phyloP scores from a whole-genome alignment of 2,888 invertebrate genomes.

The Calephelis perditalis region DNA sequence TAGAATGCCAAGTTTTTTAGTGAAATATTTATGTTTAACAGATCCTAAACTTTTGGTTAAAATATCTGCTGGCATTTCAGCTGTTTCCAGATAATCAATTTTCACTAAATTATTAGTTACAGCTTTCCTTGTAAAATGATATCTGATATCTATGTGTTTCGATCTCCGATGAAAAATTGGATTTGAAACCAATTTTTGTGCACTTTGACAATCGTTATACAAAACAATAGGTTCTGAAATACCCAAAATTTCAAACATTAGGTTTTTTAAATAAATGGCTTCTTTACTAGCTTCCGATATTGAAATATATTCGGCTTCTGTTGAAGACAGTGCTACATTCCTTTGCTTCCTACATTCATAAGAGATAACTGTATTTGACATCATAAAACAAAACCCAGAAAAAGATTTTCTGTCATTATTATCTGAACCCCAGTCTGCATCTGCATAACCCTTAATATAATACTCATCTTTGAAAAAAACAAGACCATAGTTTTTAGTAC shows the following conservation, averaged over 20 bases:
- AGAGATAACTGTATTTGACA: conserved; percentile 31
- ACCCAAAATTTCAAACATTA: conserved; percentile 17
- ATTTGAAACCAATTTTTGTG: background rate
- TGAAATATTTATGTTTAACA: conserved; percentile 20
- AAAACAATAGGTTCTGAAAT: background rate
- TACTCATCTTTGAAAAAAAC: conserved; percentile 9
- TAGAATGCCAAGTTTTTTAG: conserved; percentile 14
- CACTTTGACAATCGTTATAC: background rate
- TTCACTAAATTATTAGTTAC: background rate
- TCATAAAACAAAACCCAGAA: conserved; percentile 33
- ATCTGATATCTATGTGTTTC: background rate
- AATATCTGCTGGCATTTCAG: conserved; percentile 30
- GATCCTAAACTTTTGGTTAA: conserved; percentile 18
- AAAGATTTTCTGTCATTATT: conserved; percentile 31
- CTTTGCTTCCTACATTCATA: conserved; percentile 34
- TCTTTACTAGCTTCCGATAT: conserved; percentile 24
- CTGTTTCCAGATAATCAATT: background rate
- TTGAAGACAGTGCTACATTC: conserved; percentile 26
- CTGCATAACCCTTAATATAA: conserved; percentile 18
- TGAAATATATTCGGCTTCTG: conserved; percentile 21
- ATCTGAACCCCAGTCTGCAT: conserved; percentile 34
- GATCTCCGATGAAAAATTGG: background rate
- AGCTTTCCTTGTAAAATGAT: background rate
- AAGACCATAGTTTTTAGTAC: conserved; percentile 12
- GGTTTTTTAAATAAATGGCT: conserved; percentile 24